Base-by-base conservation (phyloP, 1,140 invertebrate species). In the Luehdorfia chinensis region DNA sequence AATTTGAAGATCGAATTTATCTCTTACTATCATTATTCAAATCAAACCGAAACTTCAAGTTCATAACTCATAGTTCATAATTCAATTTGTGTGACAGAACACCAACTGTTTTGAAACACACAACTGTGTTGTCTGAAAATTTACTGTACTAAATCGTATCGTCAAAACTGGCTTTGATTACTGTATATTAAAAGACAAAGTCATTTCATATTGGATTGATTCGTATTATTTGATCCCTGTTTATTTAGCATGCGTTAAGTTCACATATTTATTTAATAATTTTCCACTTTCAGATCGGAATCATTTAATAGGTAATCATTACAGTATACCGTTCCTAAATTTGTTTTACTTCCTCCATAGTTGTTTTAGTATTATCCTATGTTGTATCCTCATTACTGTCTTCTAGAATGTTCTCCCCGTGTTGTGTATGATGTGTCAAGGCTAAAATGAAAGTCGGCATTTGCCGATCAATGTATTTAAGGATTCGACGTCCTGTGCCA, bases 241-340 rank as follows among this genome's bases (percentile, higher is more conserved):
- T 65, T 50, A 51, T 53, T 32, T 51, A 56, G 66, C 74, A 75
- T 75, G 72, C 34, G 19, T 70, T 60, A 39, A 53, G 59, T 57
- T 62, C 46, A 45, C 61, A 61, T 72, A 79, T 84, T 86, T 71
- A 80, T 84, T 83, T 87, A 61, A 65, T 63, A 55, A 73, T 78
- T 83, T 83, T 86, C 75, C 71, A 84, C 75, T 87, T 87, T 87
- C 84, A 87, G 83, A 87, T 87, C 84, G 84, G 84, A 87, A 87
- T 87, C 87, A 88, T 88, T 79, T 84, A 79, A 76, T 87, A 85
- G 84, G 85, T 88, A 88, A 88, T 77, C 74, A 78, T 75, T 71
- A 60, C 64, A 70, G 68, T 71, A 62, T 70, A 66, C 59, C 66
- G 74, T 62, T 60, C 66, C 50, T 69, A 52, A 47, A 55, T 65